Evolutionary conservation across 1,140 invertebrate species (phyloP).

Genomic region (Drosophila arawakana): DNA sequence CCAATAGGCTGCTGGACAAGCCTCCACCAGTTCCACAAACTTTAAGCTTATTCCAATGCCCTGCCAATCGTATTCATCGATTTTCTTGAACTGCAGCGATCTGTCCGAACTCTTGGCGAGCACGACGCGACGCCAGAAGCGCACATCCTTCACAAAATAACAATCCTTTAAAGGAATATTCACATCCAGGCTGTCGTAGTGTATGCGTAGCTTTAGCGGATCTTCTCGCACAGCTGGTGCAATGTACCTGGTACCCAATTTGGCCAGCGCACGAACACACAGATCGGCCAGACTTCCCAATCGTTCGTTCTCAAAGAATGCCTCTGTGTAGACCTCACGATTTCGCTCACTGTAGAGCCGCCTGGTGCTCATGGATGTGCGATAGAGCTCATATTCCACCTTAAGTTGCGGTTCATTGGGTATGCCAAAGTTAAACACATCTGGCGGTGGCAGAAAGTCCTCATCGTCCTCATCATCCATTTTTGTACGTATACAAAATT

Average conservation of each 20-base stretch:
- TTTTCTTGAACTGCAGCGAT: conserved; percentile 36
- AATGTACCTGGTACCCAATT: conserved; percentile 21
- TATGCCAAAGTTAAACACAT: conserved; percentile 52
- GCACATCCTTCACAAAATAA: conserved; percentile 53
- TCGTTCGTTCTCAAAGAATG: conserved; percentile 50
- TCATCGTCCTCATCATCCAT: conserved; percentile 56
- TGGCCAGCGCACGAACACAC: conserved; percentile 56
- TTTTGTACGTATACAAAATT: not conserved
- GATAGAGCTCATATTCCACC: conserved; percentile 58
- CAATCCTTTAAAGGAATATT: conserved; percentile 65
- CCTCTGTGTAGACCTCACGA: conserved; percentile 58
- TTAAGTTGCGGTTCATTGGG: conserved; percentile 58
- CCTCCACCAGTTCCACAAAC: conserved; percentile 71
- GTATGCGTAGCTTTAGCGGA: conserved; percentile 50
- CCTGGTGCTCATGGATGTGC: conserved; percentile 28
- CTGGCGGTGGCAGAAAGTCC: conserved; percentile 39
- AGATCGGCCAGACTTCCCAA: conserved; percentile 65
- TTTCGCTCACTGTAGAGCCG: conserved; percentile 49
- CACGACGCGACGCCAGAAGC: conserved; percentile 70
- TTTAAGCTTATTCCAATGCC: conserved; percentile 67
- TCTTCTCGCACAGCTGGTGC: conserved; percentile 34
- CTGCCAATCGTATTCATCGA: conserved; percentile 65
- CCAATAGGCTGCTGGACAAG: conserved; percentile 64
- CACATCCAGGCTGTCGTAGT: conserved; percentile 65
- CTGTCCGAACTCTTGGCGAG: conserved; percentile 58